phyloP scores from a whole-genome alignment of 2,797 vertebrate species.

The Peromyscus nudipes region DNA sequence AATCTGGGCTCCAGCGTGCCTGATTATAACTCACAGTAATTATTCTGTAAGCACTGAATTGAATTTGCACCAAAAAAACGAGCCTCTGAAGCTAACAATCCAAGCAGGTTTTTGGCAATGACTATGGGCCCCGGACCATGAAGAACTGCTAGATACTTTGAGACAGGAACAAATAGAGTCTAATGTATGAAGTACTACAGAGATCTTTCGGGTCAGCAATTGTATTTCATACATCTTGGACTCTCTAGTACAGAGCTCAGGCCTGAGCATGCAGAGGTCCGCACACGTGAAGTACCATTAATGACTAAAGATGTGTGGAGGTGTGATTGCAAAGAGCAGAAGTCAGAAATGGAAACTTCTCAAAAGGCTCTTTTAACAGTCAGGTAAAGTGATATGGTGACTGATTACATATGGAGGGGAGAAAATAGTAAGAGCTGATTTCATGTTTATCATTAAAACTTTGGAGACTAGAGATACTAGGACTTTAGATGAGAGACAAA shows the following conservation, averaged over 20 bases:
- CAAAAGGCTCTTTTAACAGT: conserved; percentile 6
- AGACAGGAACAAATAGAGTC: neutral
- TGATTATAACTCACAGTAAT: conserved; percentile 56
- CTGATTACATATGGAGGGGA: conserved; percentile 16
- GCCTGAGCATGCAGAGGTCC: neutral
- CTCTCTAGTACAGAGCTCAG: conserved; percentile 14
- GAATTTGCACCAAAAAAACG: conserved; percentile 42
- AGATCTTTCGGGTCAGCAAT: conserved; percentile 1
- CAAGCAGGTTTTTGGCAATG: neutral
- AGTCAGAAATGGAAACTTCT: conserved; percentile 46
- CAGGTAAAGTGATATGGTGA: conserved; percentile 26
- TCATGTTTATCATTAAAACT: conserved; percentile 59
- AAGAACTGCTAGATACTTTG: conserved; percentile 3
- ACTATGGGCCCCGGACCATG: neutral
- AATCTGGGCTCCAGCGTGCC: neutral
- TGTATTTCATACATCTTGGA: conserved; percentile 31
- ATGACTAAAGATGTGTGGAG: conserved; percentile 11
- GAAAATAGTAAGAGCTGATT: conserved; percentile 58
- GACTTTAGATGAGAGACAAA: neutral
- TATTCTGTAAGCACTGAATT: conserved; percentile 47
- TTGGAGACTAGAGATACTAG: conserved; percentile 15
- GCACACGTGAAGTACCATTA: conserved; percentile 35
- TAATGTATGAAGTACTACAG: conserved; percentile 21
- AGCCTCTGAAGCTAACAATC: neutral
- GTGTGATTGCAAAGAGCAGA: conserved; percentile 36